These are phyloP conservation scores for Scarus forsteni DNA, from an alignment of 2,797 vertebrate genomes.

Conservation along the genomic window DNA sequence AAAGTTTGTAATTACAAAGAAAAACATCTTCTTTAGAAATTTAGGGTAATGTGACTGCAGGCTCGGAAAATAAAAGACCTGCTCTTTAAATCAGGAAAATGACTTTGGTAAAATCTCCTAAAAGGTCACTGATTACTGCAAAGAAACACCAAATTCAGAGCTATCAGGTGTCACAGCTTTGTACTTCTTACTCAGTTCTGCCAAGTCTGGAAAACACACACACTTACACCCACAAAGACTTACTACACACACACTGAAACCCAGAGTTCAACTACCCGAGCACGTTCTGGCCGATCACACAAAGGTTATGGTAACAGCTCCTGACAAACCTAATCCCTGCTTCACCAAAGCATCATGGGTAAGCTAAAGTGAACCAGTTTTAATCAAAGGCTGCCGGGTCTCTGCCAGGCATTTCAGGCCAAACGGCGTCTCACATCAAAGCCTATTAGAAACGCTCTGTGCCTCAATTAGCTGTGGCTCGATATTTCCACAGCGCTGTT, in stretches of 20 bases:
- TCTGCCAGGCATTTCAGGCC: constrained; percentile 46
- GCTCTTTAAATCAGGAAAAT: not conserved
- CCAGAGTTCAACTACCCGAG: constrained; percentile 18
- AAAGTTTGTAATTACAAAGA: constrained; percentile 1
- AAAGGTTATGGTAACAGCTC: constrained; percentile 67
- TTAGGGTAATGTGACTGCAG: no score
- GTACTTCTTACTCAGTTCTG: constrained; percentile 1
- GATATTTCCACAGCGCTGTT: constrained; percentile 29
- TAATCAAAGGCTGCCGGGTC: constrained; percentile 74
- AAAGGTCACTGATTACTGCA: constrained; percentile 32
- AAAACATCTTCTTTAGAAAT: no score
- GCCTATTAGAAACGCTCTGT: constrained; percentile 29
- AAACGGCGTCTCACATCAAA: constrained; percentile 42
- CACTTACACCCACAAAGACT: not conserved
- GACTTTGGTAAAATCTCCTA: not conserved
- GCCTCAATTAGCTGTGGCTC: constrained; percentile 39
- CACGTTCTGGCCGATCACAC: constrained; percentile 58
- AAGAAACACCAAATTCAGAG: constrained; percentile 18
- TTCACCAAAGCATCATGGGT: constrained; percentile 72
- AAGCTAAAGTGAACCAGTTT: constrained; percentile 58
- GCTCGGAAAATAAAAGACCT: constrained; percentile 4
- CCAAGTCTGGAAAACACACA: constrained; percentile 14
- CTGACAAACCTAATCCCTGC: constrained; percentile 77
- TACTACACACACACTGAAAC: not conserved
- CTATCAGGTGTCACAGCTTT: constrained; percentile 29